phyloP scores from a whole-genome alignment of 2,888 invertebrate genomes.

The Acanthacorydalis orientalis region DNA sequence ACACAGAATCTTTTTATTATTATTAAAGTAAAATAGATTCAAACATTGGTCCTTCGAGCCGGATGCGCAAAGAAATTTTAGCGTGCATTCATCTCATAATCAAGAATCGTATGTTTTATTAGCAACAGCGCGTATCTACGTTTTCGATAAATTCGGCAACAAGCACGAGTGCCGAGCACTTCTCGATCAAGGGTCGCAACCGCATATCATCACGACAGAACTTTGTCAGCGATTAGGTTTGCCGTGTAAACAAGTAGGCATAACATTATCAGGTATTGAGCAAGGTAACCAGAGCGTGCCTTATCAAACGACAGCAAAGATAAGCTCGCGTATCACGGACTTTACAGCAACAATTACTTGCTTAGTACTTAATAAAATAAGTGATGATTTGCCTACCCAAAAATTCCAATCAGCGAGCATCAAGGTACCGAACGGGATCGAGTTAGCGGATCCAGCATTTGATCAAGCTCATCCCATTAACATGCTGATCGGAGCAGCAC shows the following conservation, averaged over 20 bases:
- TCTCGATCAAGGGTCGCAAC: constrained; percentile 11
- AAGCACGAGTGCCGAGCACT: constrained; percentile 9
- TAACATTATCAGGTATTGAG: not conserved
- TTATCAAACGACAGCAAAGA: constrained; percentile 3
- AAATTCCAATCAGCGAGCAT: constrained; percentile 6
- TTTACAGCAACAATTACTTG: constrained; percentile 8
- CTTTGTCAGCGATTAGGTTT: too few relatives aligned
- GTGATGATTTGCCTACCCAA: constrained; percentile 10
- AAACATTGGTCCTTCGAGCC: too few relatives aligned
- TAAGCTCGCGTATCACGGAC: constrained; percentile 7
- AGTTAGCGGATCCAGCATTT: constrained; percentile 11
- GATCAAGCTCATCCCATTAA: constrained; percentile 9
- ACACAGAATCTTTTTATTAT: too few relatives aligned
- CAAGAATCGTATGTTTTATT: not conserved
- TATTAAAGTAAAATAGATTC: too few relatives aligned
- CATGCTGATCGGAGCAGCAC: constrained; percentile 10
- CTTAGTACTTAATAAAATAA: constrained; percentile 11
- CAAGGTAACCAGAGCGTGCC: not conserved
- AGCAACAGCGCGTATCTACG: constrained; percentile 9
- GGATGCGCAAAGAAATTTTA: too few relatives aligned
- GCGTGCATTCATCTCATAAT: not conserved
- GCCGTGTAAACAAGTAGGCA: constrained; percentile 3
- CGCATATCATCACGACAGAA: not conserved
- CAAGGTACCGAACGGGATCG: constrained; percentile 9
- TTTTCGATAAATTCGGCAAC: constrained; percentile 7